Percentiles rank a stretch among this genome's conserved stretches.
phyloP scores from a whole-genome alignment of 2,113 vertebrate genomes.

The Grus americana region DNA sequence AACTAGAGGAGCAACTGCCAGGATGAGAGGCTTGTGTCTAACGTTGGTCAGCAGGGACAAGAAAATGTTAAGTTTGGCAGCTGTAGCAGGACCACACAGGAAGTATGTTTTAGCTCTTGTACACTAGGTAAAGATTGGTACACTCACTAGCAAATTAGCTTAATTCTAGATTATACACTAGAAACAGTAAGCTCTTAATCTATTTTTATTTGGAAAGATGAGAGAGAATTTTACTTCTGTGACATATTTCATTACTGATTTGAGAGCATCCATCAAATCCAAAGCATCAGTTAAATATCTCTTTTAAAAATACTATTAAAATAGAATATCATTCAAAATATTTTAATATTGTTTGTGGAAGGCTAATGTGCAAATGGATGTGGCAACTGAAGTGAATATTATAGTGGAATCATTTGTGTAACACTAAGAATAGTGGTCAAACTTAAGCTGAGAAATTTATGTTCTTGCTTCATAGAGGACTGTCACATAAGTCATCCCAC shows the following conservation, averaged over 20 bases:
- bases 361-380: background rate
- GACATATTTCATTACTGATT: background rate
- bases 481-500: background rate
- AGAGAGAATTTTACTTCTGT: background rate
- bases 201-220: background rate
- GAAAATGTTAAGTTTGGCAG: background rate
- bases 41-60: background rate
- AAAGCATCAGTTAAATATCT: background rate
- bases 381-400: background rate
- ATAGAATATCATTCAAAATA: background rate
- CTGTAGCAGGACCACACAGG: background rate
- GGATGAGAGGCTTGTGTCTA: background rate
- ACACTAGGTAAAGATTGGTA: background rate
- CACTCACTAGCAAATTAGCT: background rate
- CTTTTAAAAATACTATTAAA: background rate
- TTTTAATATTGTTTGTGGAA: background rate
- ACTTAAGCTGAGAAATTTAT: background rate
- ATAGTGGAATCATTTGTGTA: background rate
- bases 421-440: background rate
- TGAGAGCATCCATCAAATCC: background rate
- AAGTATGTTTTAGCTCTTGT: background rate
- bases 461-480: background rate
- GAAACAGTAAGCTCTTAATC: background rate
- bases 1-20: background rate
- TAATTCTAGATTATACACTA: background rate